phyloP scores from a whole-genome alignment of 92 coral and sea anemone genomes.

The Micromussa lordhowensis region DNA sequence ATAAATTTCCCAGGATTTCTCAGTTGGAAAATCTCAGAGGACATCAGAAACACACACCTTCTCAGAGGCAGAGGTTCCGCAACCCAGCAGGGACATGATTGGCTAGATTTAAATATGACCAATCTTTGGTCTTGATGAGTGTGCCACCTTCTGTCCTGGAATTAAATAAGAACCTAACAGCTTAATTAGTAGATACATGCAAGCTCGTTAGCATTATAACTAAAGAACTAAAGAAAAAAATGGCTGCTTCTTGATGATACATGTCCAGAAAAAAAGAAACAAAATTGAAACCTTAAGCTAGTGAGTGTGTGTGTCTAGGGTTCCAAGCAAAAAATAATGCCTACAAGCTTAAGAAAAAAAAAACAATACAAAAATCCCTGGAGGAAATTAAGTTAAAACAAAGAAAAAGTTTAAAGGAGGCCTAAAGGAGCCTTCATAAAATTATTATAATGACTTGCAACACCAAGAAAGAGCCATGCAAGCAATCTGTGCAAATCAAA shows the following conservation, averaged over 20 bases:
- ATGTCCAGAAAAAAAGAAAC: not conserved
- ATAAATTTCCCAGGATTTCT: slow-evolving; percentile 22
- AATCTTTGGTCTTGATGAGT: slow-evolving; percentile 7
- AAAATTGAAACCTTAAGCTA: not conserved
- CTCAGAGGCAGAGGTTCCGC: slow-evolving; percentile 33
- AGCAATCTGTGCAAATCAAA: not conserved
- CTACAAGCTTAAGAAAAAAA: not conserved
- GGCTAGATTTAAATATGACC: not conserved
- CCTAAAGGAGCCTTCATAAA: too few relatives aligned
- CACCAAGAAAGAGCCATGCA: not conserved
- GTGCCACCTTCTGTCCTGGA: slow-evolving; percentile 12
- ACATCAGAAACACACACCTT: slow-evolving; percentile 24
- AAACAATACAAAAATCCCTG: not conserved
- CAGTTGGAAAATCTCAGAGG: slow-evolving; percentile 15
- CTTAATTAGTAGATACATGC: not conserved
- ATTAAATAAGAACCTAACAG: not conserved
- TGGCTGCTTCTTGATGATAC: not conserved
- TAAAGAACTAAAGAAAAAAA: not conserved
- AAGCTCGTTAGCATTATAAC: not conserved
- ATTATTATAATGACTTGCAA: not conserved
- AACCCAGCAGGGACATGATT: slow-evolving; percentile 29
- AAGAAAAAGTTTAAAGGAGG: too few relatives aligned
- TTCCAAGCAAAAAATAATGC: not conserved
- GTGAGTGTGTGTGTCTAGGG: not conserved
- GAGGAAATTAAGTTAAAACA: not conserved